phyloP scores from a whole-genome alignment of 2,888 invertebrate genomes.

The Apodemia duryi region DNA sequence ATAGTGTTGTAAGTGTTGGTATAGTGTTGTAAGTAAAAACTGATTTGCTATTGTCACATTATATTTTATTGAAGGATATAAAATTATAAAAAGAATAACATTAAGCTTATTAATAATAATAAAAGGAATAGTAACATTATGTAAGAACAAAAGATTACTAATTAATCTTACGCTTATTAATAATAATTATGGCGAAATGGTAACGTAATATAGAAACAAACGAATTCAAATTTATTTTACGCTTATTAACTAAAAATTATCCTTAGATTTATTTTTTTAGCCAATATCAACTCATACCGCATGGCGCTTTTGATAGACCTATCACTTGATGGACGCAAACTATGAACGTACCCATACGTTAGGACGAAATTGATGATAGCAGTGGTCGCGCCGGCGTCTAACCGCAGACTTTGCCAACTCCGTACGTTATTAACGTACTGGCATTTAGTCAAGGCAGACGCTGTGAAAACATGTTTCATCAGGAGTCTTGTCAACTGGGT shows the following conservation, averaged over 20 bases:
- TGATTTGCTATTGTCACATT: too few relatives aligned
- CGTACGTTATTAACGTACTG: background rate
- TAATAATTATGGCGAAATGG: too few relatives aligned
- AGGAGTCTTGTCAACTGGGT: conserved; percentile 9
- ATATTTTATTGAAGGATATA: too few relatives aligned
- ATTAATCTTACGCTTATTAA: background rate
- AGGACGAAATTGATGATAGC: conserved; percentile 12
- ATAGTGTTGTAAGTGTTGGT: conserved; percentile 8
- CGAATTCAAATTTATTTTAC: conserved; percentile 8
- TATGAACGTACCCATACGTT: conserved; percentile 1
- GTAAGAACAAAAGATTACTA: background rate
- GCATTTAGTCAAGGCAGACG: too few relatives aligned
- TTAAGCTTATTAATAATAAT: too few relatives aligned
- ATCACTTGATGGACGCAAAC: conserved; percentile 4
- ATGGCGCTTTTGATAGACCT: conserved; percentile 13
- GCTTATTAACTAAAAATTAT: conserved; percentile 8
- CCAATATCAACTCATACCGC: conserved; percentile 9
- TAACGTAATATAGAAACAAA: background rate
- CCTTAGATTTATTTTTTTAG: conserved; percentile 1
- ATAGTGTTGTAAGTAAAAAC: too few relatives aligned
- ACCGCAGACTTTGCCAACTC: background rate
- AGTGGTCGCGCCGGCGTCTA: conserved; percentile 9
- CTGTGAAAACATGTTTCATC: background rate
- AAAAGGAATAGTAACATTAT: too few relatives aligned
- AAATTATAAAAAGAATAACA: too few relatives aligned